These are phyloP conservation scores for Orthosia gothica DNA, from an alignment of 2,888 invertebrate genomes.

Conservation along the genomic window DNA sequence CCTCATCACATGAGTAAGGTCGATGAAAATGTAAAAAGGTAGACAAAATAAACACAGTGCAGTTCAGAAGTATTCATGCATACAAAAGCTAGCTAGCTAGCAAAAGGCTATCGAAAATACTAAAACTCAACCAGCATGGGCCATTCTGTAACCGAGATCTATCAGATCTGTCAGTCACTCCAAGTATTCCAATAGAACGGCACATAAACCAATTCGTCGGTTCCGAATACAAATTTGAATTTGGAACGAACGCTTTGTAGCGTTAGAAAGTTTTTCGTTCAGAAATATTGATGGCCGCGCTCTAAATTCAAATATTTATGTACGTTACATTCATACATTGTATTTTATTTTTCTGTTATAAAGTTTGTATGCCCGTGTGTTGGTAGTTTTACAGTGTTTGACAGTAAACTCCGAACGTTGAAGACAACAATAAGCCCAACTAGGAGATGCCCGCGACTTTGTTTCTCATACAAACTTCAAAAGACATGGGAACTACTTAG, in stretches of 20 bases:
- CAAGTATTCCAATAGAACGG: constrained; percentile 55
- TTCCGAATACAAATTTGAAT: constrained; percentile 66
- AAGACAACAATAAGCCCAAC: constrained; percentile 16
- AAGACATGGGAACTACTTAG: not conserved
- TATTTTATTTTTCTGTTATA: constrained; percentile 47
- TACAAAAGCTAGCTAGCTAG: not conserved
- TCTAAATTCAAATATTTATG: constrained; percentile 61
- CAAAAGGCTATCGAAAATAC: not conserved
- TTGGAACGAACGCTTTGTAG: constrained; percentile 64
- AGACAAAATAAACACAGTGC: no score
- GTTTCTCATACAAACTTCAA: constrained; percentile 17
- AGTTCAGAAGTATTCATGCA: no score
- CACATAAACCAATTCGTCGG: constrained; percentile 63
- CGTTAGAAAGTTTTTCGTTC: constrained; percentile 64
- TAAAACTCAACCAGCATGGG: not conserved
- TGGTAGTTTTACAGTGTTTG: constrained; percentile 16
- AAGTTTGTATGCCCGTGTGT: constrained; percentile 20
- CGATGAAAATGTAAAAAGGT: not conserved
- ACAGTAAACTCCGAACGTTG: not conserved
- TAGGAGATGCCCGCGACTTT: constrained; percentile 6
- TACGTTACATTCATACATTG: constrained; percentile 44
- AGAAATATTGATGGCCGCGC: constrained; percentile 65
- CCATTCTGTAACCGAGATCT: constrained; percentile 15
- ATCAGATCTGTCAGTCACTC: constrained; percentile 46
- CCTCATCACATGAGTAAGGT: no score